Conservation (phyloP, 2,113 vertebrate species). For the Cebus imitator region DNA sequence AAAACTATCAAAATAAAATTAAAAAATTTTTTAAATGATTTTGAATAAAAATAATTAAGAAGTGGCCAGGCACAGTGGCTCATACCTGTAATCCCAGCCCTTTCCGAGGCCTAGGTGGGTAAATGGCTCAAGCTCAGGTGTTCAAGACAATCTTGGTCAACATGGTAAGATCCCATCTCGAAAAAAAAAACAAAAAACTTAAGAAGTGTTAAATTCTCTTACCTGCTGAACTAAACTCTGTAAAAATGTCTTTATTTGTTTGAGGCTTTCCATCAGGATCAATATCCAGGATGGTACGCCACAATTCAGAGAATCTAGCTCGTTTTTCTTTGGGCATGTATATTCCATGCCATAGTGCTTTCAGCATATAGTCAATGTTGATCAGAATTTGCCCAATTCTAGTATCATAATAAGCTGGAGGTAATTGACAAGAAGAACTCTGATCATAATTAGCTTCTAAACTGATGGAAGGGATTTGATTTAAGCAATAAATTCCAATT, state of each 20-base stretch:
- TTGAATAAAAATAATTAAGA: neutral
- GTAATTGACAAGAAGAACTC: conserved; percentile 83
- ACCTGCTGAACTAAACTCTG: conserved; percentile 84
- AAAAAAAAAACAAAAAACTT: neutral
- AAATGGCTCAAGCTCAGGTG: neutral
- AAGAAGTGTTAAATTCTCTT: conserved; percentile 35
- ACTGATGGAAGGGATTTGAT: conserved; percentile 84
- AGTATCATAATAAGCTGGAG: conserved; percentile 84
- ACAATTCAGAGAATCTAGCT: conserved; percentile 82
- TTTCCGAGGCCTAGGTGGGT: neutral
- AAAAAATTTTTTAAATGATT: neutral
- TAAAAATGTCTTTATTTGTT: conserved; percentile 76
- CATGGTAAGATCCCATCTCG: neutral
- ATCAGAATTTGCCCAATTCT: conserved; percentile 84
- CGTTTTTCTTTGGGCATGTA: conserved; percentile 83
- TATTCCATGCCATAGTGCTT: conserved; percentile 86
- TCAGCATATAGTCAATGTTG: conserved; percentile 81
- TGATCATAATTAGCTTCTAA: conserved; percentile 83
- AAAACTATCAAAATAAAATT: no score
- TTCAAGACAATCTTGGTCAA: neutral
- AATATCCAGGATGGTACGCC: conserved; percentile 81
- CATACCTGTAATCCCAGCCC: neutral
- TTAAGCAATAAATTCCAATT: conserved; percentile 85
- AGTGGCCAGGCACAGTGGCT: neutral
- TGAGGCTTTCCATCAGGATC: conserved; percentile 80